phyloP scores from a whole-genome alignment of 37 sponge, comb jelly and placozoan genomes.

The Chondrosia reniformis region DNA sequence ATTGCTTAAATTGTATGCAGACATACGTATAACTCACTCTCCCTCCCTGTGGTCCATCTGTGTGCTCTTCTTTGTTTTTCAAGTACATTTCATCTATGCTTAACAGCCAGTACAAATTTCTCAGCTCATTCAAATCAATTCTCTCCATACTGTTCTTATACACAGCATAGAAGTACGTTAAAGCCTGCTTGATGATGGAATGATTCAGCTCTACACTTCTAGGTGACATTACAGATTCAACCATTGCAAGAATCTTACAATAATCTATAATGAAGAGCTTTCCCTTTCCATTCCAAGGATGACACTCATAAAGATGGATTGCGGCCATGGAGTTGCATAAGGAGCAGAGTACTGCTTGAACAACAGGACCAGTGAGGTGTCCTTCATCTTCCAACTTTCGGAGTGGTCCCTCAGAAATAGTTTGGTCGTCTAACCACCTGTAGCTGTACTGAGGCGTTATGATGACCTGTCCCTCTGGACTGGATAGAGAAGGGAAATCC shows the following conservation, averaged over 20 bases:
- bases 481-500: neutral
- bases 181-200: neutral
- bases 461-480: neutral
- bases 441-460: constrained; percentile 21
- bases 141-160: neutral
- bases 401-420: neutral
- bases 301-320: constrained; percentile 13
- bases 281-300: constrained; percentile 18
- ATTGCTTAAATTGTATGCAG: no score
- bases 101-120: neutral
- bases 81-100: neutral
- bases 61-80: neutral
- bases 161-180: neutral
- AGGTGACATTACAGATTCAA: neutral
- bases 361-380: neutral
- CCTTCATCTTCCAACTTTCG: neutral
- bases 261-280: constrained; percentile 5
- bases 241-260: neutral
- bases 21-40: neutral
- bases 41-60: neutral
- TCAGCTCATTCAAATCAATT: neutral
- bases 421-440: neutral
- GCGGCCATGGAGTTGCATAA: constrained; percentile 1
- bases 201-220: neutral
- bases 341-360: constrained; percentile 3